These are phyloP conservation scores for Echinarachnius parma DNA, from an alignment of 53 echinoderm and acorn worm species.

Conservation along the genomic window DNA sequence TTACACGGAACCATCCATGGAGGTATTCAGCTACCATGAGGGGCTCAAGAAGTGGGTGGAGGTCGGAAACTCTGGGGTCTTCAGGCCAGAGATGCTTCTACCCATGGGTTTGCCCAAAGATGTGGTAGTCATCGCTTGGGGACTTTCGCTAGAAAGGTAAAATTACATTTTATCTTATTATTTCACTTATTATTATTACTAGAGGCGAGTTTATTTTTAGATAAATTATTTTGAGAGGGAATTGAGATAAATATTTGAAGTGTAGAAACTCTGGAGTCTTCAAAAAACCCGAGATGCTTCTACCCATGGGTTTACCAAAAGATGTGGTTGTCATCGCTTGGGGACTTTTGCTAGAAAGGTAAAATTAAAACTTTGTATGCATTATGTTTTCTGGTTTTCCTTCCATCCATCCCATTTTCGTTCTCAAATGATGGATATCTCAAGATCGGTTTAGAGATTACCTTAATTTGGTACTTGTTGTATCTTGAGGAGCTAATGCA, in stretches of 20 bases:
- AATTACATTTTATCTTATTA: no score
- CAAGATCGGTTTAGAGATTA: no score
- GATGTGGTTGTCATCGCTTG: slow-evolving; percentile 94
- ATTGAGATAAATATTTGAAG: no score
- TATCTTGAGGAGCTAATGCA: no score
- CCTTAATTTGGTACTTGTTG: no score
- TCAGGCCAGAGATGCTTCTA: slow-evolving; percentile 95
- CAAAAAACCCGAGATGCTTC: slow-evolving; percentile 94
- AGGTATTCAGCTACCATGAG: slow-evolving; percentile 95
- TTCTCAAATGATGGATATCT: no score
- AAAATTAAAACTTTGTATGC: no score
- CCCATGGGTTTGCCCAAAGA: slow-evolving; percentile 98
- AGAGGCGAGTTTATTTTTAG: no score
- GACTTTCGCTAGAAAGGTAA: slow-evolving; percentile 88
- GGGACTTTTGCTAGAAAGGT: slow-evolving; percentile 95
- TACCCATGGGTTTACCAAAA: slow-evolving; percentile 94
- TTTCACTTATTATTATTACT: no score
- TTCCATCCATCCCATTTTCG: no score
- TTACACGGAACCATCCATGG: slow-evolving; percentile 99
- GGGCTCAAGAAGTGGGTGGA: slow-evolving; percentile 99
- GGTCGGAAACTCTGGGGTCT: slow-evolving; percentile 93
- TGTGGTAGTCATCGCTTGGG: slow-evolving; percentile 96
- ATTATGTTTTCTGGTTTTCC: no score
- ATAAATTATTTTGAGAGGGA: no score
- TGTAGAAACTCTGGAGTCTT: slow-evolving; percentile 94